Base-by-base conservation (phyloP, 1,140 invertebrate species). In the Rhynchophorus ferrugineus region DNA sequence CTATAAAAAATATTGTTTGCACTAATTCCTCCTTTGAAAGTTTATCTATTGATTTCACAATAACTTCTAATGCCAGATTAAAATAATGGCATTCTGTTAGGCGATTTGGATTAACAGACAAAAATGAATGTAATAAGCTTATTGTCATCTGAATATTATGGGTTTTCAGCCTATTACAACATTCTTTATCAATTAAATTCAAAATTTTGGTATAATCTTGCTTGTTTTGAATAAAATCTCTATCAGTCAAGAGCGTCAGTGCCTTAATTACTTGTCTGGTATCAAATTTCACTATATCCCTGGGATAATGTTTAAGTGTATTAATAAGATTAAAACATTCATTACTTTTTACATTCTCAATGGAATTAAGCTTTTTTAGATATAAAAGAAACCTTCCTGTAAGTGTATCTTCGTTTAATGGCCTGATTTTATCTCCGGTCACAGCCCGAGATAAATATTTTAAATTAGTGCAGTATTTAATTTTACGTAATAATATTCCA, bases 1-100 rank as follows among this genome's bases (percentile, higher is more conserved):
- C 63, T 9, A 65, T 43, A 59, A 64, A 63, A 56, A 67, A 70
- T 33, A 69, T 63, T n/a, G 65, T 54, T 38, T 68, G 61, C 16
- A 70, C 35, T 13, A 69, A 45, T 39, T 69, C 56, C 17, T 61
- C 59, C 38, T 57, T 60, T 33, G 46, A 39, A 16, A 65, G 47
- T 38, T 35, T 20, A 37, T 56, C 21, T 16, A 54, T 47, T 18
- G 53, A 37, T 16, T 46, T 41, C 20, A 43, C 38, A 22, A 68
- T 51, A 22, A 58, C 8, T 22, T 64, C 24, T 21, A 65, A 53
- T 0, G 56, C 62, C 3, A 44, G 17, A 20, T 56, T 38, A 54
- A 64, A 68, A 53, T 60, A 67, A 29, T 59, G 54, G 36, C 54
- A 58, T 24, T 61, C 39, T 9, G 42, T 60, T 16, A 67, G 59